Conservation (phyloP, 2,113 vertebrate genomes). For the Myotis lucifugus region DNA sequence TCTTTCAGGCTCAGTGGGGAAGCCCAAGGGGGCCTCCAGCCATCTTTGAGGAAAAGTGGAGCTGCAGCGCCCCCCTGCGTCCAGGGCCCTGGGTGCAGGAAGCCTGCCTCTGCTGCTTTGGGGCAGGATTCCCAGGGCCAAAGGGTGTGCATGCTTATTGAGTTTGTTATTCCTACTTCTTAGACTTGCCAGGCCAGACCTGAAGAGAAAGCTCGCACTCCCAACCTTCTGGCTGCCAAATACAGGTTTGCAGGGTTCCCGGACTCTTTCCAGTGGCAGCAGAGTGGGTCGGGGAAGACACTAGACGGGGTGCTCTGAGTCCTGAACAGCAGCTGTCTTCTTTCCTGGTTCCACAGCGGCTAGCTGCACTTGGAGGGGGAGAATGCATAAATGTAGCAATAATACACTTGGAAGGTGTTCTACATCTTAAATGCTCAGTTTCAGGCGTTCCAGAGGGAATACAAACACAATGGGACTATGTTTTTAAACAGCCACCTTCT, state of each 20-base stretch:
- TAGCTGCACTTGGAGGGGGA: fast-evolving
- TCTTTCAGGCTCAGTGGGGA: neutral
- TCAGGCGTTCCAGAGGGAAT: neutral
- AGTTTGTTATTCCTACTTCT: neutral
- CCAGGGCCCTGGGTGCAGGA: neutral
- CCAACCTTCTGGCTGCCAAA: neutral
- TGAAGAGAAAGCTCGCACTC: neutral
- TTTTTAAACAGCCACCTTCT: neutral
- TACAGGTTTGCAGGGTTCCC: neutral
- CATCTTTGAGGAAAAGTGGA: neutral
- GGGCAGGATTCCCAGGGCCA: neutral
- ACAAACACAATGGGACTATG: neutral
- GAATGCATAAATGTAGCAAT: too few relatives aligned
- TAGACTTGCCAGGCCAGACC: neutral
- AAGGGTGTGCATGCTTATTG: neutral
- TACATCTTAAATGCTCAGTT: neutral
- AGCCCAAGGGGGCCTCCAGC: fast-evolving
- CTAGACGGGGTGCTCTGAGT: too few relatives aligned
- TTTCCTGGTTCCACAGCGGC: neutral
- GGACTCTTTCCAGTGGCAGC: neutral
- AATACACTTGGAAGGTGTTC: neutral
- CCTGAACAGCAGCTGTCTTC: neutral
- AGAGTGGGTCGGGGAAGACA: neutral
- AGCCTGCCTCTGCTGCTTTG: fast-evolving
- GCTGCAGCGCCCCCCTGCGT: conserved; percentile 51